Percentiles rank a stretch among this genome's conserved stretches.
phyloP scores from a whole-genome alignment of 2,797 vertebrate species.

The Erethizon dorsatum region DNA sequence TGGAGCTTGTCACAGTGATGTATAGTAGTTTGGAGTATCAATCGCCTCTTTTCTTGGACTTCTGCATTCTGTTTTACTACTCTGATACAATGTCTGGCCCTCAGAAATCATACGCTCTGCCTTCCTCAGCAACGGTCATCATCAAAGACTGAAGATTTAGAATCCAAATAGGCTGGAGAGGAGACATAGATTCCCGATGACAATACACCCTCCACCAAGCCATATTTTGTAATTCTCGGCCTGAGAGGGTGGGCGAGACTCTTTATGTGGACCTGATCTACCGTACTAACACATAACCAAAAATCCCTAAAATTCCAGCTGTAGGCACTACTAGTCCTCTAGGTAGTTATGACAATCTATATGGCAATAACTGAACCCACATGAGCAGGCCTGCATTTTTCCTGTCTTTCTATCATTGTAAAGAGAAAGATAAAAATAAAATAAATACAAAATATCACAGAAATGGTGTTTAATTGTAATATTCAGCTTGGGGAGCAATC shows the following conservation, averaged over 20 bases:
- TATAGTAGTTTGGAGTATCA: background rate
- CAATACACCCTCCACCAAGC: background rate
- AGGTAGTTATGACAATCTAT: background rate
- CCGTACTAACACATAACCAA: background rate
- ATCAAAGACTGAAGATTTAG: background rate
- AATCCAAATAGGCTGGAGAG: background rate
- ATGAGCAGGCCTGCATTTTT: background rate
- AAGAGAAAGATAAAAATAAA: constrained; percentile 48
- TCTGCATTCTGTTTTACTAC: background rate
- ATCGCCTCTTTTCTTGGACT: background rate
- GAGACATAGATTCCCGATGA: background rate
- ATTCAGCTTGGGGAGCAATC: background rate
- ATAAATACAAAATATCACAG: constrained; percentile 43
- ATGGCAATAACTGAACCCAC: background rate
- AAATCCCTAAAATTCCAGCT: background rate
- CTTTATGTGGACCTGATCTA: background rate
- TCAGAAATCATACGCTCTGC: constrained; percentile 7
- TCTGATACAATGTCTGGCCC: background rate
- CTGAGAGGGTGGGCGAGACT: background rate
- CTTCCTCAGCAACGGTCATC: background rate
- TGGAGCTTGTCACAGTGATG: background rate
- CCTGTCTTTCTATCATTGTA: constrained; percentile 4
- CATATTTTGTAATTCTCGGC: background rate
- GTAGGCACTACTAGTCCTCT: constrained; percentile 5
- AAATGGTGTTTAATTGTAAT: constrained; percentile 51